These are phyloP conservation scores for Aphis gossypii DNA, from an alignment of 1,140 invertebrate species.

Conservation along the genomic window DNA sequence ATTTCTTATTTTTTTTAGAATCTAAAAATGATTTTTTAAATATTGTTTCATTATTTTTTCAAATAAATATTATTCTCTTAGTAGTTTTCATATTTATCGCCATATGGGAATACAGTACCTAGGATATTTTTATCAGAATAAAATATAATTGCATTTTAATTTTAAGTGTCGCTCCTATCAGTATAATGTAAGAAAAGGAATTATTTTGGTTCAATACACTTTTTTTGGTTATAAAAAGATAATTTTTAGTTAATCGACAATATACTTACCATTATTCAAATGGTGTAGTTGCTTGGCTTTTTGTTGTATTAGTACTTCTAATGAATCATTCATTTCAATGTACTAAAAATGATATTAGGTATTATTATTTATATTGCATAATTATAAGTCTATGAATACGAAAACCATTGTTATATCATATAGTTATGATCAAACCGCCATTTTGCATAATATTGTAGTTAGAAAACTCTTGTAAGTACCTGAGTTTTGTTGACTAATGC, in stretches of 20 bases:
- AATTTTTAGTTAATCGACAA: background rate
- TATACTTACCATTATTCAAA: slow-evolving; percentile 31
- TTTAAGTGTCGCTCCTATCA: background rate
- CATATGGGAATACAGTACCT: background rate
- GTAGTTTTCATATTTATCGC: background rate
- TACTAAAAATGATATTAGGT: background rate
- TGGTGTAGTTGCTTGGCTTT: background rate
- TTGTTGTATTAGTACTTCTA: background rate
- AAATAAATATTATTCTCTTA: background rate
- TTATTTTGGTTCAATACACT: background rate
- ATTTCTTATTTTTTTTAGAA: background rate
- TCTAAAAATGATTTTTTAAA: background rate
- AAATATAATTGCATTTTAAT: too few relatives aligned
- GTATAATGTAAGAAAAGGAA: background rate
- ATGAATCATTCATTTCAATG: background rate
- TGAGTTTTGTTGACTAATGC: background rate
- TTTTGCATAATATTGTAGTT: background rate
- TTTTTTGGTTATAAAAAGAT: background rate
- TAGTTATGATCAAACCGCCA: background rate
- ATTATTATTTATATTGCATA: background rate
- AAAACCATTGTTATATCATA: background rate
- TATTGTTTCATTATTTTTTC: background rate
- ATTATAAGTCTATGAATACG: background rate
- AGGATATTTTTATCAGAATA: too few relatives aligned
- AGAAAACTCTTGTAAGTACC: background rate